Conservation (phyloP, 2,797 vertebrate species). For the Danio jaintianensis region DNA sequence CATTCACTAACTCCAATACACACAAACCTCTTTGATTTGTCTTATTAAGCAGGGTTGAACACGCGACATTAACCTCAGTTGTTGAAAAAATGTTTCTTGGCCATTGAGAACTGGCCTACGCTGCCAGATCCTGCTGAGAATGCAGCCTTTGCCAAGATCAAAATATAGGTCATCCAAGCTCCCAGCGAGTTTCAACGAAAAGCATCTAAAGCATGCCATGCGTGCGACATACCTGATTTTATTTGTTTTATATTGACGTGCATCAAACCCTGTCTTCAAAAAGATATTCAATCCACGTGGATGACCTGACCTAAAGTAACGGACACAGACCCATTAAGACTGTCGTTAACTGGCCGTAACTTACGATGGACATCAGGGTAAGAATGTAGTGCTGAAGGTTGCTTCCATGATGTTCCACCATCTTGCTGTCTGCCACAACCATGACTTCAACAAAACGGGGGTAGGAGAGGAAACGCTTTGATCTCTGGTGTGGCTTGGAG, state of each 20-base stretch:
- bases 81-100: constrained; percentile 61
- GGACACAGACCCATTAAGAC: background rate
- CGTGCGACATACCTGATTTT: constrained; percentile 76
- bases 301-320: constrained; percentile 60
- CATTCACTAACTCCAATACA: constrained; percentile 6
- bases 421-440: constrained; percentile 97
- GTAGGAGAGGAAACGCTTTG: constrained; percentile 96
- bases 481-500: constrained; percentile 86
- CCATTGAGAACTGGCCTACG: constrained; percentile 68
- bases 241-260: constrained; percentile 73
- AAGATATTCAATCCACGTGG: constrained; percentile 67
- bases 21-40: constrained; percentile 18
- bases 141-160: constrained; percentile 69
- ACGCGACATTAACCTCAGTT: constrained; percentile 9
- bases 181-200: constrained; percentile 60
- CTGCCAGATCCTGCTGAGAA: constrained; percentile 67
- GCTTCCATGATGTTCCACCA: constrained; percentile 95
- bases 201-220: constrained; percentile 69
- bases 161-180: constrained; percentile 77
- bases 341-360: constrained; percentile 67
- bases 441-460: constrained; percentile 98
- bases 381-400: constrained; percentile 98
- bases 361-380: constrained; percentile 98
- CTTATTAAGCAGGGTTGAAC: constrained; percentile 37
- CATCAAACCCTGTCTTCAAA: constrained; percentile 76